phyloP scores from a whole-genome alignment of 2,888 invertebrate species.

The Tinea semifulvella region DNA sequence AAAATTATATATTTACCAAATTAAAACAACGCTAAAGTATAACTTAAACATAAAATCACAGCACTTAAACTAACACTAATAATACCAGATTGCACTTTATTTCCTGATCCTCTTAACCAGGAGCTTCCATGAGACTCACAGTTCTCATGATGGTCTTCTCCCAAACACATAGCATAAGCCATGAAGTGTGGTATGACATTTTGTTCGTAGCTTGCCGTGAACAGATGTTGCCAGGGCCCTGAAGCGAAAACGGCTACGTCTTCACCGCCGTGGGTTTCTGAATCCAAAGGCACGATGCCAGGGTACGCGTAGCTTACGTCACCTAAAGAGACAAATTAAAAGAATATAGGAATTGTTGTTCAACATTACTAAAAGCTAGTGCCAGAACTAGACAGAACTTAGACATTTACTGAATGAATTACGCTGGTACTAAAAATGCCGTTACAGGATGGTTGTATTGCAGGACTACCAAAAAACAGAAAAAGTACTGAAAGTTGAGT shows the following conservation, averaged over 20 bases:
- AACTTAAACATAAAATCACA: constrained; percentile 33
- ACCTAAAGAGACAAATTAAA: too few relatives aligned
- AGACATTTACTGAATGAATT: too few relatives aligned
- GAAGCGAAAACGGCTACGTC: constrained; percentile 78
- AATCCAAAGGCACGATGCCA: constrained; percentile 66
- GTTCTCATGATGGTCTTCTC: constrained; percentile 56
- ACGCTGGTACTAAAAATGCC: too few relatives aligned
- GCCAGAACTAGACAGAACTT: background rate
- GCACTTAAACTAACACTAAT: constrained; percentile 25
- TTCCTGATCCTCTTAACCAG: constrained; percentile 12
- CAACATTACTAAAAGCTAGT: too few relatives aligned
- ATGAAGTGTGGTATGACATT: constrained; percentile 79
- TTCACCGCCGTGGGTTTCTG: constrained; percentile 80
- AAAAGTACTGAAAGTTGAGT: too few relatives aligned
- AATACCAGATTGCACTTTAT: constrained; percentile 22
- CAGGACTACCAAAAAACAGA: too few relatives aligned
- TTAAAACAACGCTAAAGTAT: too few relatives aligned
- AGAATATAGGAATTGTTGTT: too few relatives aligned
- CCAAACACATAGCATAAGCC: constrained; percentile 76
- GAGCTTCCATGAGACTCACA: constrained; percentile 25
- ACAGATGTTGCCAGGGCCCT: constrained; percentile 83
- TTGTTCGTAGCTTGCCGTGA: constrained; percentile 82
- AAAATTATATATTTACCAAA: too few relatives aligned
- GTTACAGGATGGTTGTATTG: too few relatives aligned
- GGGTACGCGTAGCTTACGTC: constrained; percentile 65